Conservation (phyloP, 2,113 vertebrate species). For the Misgurnus anguillicaudatus region DNA sequence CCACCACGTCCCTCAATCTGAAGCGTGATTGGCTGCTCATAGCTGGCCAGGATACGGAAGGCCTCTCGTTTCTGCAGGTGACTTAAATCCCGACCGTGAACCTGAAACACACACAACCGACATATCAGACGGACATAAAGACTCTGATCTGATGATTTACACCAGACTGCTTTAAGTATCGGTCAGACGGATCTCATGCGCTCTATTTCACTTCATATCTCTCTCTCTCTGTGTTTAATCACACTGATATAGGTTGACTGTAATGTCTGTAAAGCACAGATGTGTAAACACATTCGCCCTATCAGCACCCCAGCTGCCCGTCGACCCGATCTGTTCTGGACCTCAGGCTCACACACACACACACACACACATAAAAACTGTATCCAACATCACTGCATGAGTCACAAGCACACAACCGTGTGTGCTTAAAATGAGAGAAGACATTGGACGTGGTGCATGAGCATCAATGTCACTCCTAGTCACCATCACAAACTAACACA, state of each 20-base stretch:
- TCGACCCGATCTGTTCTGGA: not conserved
- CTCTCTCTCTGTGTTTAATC: not conserved
- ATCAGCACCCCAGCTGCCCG: constrained; percentile 5
- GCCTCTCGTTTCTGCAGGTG: constrained; percentile 74
- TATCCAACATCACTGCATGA: constrained; percentile 18
- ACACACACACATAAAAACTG: not conserved
- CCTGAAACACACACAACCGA: constrained; percentile 51
- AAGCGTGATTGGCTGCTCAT: constrained; percentile 76
- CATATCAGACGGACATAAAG: not conserved
- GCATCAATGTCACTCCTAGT: constrained; percentile 22
- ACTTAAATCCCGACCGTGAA: constrained; percentile 67
- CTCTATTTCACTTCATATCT: not conserved
- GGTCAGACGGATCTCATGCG: not conserved
- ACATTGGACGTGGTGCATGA: not conserved
- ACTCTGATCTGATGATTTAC: not conserved
- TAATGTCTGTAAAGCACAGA: not conserved
- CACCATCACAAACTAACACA: constrained; percentile 13
- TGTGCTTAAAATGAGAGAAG: not conserved
- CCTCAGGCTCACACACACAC: constrained; percentile 12
- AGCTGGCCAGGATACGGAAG: constrained; percentile 71
- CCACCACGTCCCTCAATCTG: constrained; percentile 74
- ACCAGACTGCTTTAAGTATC: not conserved
- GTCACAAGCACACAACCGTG: constrained; percentile 7
- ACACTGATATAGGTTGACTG: not conserved
- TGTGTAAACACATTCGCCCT: not conserved